Conservation (phyloP, 2,888 invertebrate species). For the Eugnorisma glareosa region DNA sequence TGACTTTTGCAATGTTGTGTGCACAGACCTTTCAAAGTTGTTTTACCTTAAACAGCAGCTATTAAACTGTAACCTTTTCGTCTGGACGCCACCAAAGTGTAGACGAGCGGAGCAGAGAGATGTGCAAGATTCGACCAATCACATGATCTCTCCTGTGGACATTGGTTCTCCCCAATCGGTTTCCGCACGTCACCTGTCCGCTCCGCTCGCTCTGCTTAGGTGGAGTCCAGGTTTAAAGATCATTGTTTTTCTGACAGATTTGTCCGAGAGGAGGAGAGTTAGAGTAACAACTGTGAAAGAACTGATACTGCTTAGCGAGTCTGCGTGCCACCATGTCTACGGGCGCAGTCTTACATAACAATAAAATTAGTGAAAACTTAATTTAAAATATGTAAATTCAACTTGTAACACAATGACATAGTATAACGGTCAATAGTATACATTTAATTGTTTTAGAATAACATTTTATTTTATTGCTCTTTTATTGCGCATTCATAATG, state of each 20-base stretch:
- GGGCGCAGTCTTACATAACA: background rate
- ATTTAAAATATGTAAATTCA: conserved; percentile 1
- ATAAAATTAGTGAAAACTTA: background rate
- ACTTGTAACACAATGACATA: background rate
- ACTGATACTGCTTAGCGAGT: background rate
- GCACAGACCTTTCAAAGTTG: background rate
- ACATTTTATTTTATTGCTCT: background rate
- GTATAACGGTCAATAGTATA: background rate
- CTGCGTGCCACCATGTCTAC: background rate
- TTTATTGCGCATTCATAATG: background rate
- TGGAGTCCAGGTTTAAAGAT: background rate
- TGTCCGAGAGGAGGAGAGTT: background rate
- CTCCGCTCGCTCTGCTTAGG: background rate
- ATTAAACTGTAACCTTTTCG: background rate
- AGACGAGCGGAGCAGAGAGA: background rate
- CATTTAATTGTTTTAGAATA: background rate
- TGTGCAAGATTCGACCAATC: background rate
- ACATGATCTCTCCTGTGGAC: background rate
- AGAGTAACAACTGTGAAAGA: background rate
- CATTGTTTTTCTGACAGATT: background rate
- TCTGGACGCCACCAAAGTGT: background rate
- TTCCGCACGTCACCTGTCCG: background rate
- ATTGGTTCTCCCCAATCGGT: background rate
- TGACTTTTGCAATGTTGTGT: background rate
- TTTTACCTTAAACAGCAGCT: too few species aligned